Base-by-base conservation (phyloP, 2,888 invertebrate genomes). In the Watsonalla binaria region DNA sequence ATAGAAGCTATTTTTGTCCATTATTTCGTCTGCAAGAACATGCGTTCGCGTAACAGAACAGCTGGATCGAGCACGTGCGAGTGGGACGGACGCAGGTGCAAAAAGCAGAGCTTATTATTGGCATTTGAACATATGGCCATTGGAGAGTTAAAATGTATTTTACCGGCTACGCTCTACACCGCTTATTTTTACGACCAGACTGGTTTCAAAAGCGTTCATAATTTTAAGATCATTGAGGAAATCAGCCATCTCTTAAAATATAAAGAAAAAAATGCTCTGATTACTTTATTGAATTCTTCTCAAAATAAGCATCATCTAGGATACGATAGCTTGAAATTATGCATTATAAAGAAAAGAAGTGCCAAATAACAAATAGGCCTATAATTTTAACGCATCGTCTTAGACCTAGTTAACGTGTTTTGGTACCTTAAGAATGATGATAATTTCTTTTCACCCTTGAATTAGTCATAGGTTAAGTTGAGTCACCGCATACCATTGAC, bases 81-180 rank as follows among this genome's bases (percentile, higher is more conserved):
- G 81, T 71, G 72, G 78, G 83, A 88, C 85, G 89, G 86, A 86
- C 78, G 89, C 90, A 90, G 90, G 87, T 89, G 90, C 78, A 70
- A 77, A 71, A 68, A 62, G 64, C 63, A 60, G 64, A 69, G 71
- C 72, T 70, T 68, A 77, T 76, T 78, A 78, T 78, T 77, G 77
- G 77, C 74, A 66, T 63, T 63, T 62, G 64, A 78, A 78, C 84
- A 86, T 74, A 84, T 84, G 84, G 74, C 78, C 69, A 66, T 68
- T 61, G 60, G 42, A 11, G 37, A 37, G 37, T 37, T 37, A 59
- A 62, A 62, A 56, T 57, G 61, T 70, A 68, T 66, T 62, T 54
- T 58, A 62, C 58, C 55, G 58, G 59, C 61, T 53, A 11, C 42
- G 11, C 63, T 64, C 56, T 61, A 55, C 59, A 61, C 59, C 57